A percentile compares a stretch with the other conserved stretches of the same genome.
Conservation (phyloP, 2,113 vertebrate species). For the Bujurquina vittata region DNA sequence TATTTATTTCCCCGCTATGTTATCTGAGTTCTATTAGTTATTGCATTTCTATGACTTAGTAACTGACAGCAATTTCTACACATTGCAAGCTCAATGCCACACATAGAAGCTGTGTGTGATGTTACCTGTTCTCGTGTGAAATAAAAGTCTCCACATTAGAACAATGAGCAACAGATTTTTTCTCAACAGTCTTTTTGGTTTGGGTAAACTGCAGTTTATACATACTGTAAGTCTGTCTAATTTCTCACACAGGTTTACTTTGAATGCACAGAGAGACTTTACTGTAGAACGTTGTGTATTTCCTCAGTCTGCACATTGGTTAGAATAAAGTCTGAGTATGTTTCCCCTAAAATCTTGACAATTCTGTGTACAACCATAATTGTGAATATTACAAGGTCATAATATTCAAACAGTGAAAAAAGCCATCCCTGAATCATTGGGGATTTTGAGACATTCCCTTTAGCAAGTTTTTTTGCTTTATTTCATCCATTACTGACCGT, state of each 20-base stretch:
- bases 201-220: not conserved
- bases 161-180: not conserved
- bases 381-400: conserved; percentile 31
- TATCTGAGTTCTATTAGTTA: no score
- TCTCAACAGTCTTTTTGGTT: not conserved
- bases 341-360: not conserved
- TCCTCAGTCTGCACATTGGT: not conserved
- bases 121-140: not conserved
- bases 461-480: conserved; percentile 54
- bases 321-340: conserved; percentile 1
- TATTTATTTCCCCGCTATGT: not conserved
- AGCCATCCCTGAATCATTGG: conserved; percentile 30
- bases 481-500: conserved; percentile 54
- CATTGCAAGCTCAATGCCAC: not conserved
- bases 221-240: not conserved
- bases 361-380: conserved; percentile 26
- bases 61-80: no score
- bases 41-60: no score
- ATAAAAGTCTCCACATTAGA: not conserved
- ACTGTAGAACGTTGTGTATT: not conserved
- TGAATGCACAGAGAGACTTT: not conserved
- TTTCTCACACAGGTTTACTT: not conserved
- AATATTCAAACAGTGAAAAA: conserved; percentile 16
- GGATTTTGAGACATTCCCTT: conserved; percentile 34
- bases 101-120: not conserved